These are phyloP conservation scores for Pocillopora meandrina DNA, from an alignment of 92 coral and sea anemone genomes.

Conservation along the genomic window DNA sequence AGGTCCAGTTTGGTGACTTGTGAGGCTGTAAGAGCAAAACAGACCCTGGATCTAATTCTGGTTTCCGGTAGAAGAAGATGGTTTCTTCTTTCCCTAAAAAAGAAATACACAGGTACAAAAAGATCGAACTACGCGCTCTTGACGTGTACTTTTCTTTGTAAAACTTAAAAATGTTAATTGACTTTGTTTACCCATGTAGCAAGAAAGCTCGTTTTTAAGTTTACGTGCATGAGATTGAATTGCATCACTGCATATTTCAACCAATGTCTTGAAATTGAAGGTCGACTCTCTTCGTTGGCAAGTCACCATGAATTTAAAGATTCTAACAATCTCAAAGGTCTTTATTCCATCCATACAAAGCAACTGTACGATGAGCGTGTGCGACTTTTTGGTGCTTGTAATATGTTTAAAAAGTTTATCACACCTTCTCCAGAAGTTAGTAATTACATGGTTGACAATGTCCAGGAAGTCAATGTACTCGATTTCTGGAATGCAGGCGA, in stretches of 20 bases:
- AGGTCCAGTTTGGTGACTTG: slow-evolving; percentile 44
- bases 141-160: background rate
- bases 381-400: slow-evolving; percentile 15
- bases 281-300: background rate
- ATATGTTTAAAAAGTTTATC: slow-evolving; percentile 7
- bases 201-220: too few species aligned
- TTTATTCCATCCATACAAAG: background rate
- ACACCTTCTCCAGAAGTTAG: background rate
- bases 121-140: background rate
- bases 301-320: background rate
- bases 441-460: background rate
- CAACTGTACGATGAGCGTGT: slow-evolving; percentile 7
- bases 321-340: background rate
- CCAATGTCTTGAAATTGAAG: slow-evolving; percentile 14
- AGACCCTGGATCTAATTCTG: slow-evolving; percentile 51
- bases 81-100: slow-evolving; percentile 63
- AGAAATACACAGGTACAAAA: slow-evolving; percentile 63
- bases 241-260: background rate
- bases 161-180: too few species aligned
- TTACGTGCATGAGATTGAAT: too few species aligned
- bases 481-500: background rate
- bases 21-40: slow-evolving; percentile 55
- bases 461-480: background rate
- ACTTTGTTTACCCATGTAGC: too few species aligned
- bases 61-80: slow-evolving; percentile 65